Percentiles rank a stretch among this genome's conserved stretches.
Evolutionary conservation across 2,113 vertebrate genomes (phyloP).

Genomic region (Rhinolophus sinicus): DNA sequence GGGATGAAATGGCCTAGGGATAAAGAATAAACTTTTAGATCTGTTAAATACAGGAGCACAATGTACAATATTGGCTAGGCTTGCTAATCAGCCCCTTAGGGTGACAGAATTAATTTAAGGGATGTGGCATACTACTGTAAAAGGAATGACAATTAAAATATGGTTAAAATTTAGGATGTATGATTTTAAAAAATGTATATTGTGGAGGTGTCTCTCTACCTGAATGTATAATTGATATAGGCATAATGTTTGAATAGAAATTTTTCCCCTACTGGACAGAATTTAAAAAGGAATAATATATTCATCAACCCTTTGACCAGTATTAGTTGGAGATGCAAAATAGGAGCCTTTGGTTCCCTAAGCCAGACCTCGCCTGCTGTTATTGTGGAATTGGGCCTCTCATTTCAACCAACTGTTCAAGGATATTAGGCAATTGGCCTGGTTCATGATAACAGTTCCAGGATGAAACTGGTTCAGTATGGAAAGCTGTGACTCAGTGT

Average conservation of each 20-base stretch:
- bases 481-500: not conserved
- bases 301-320: not conserved
- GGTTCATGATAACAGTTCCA: not conserved
- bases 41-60: not conserved
- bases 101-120: not conserved
- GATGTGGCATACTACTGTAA: not conserved
- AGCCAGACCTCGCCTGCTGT: not conserved
- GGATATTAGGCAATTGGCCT: not conserved
- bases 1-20: not conserved
- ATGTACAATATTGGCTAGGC: not conserved
- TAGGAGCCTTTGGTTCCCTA: not conserved
- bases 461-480: not conserved
- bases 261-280: not conserved
- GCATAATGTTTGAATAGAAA: not conserved
- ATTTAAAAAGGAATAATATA: not conserved
- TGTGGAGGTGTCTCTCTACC: not conserved
- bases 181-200: not conserved
- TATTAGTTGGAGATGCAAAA: not conserved
- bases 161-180: not conserved
- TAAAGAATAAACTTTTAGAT: not conserved
- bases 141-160: not conserved
- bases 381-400: not conserved
- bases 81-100: not conserved
- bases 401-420: not conserved
- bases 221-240: not conserved